Evolutionary conservation across 2,113 vertebrate species (phyloP).

Genomic region (Prolemur simus): DNA sequence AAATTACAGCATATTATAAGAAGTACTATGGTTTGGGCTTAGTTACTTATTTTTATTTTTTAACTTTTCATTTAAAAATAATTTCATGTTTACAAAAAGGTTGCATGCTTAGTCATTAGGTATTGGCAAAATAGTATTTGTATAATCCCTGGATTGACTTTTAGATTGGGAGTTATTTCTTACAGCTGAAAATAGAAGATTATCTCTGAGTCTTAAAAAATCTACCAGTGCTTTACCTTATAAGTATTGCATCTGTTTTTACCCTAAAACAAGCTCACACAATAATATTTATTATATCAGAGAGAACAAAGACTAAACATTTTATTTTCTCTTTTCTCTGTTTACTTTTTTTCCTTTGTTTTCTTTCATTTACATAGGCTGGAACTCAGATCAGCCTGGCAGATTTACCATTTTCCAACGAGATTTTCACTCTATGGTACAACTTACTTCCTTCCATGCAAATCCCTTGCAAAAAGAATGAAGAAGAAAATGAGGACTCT

Average conservation of each 20-base stretch:
- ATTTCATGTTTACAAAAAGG: neutral
- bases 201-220: neutral
- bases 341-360: neutral
- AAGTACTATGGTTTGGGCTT: neutral
- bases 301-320: neutral
- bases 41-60: neutral
- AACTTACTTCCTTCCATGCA: constrained; percentile 85
- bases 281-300: neutral
- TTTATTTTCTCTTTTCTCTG: neutral
- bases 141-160: neutral
- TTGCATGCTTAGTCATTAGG: neutral
- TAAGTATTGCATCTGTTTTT: neutral
- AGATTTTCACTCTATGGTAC: constrained; percentile 86
- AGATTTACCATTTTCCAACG: constrained; percentile 81
- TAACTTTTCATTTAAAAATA: neutral
- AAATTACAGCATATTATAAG: neutral
- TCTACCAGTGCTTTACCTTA: neutral
- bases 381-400: constrained; percentile 87
- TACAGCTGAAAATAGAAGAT: neutral
- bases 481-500: constrained; percentile 75
- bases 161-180: neutral
- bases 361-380: constrained; percentile 76
- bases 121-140: neutral
- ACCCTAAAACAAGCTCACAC: neutral
- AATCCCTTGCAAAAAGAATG: constrained; percentile 65